Evolutionary conservation across 2,888 invertebrate genomes (phyloP).

Genomic region (Scaptodrosophila latifasciaeformis): DNA sequence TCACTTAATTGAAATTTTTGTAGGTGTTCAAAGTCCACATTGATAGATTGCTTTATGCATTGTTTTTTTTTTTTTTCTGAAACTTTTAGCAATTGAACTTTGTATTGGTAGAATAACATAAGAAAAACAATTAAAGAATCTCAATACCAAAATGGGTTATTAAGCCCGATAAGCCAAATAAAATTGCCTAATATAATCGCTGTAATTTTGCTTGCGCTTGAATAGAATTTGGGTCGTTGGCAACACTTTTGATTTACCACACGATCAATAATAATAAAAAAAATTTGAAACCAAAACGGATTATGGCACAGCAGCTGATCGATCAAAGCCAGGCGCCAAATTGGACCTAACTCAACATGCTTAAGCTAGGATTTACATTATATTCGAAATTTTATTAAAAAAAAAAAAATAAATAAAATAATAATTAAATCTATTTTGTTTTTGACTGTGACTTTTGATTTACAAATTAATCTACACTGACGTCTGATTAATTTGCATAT

Average conservation of each 20-base stretch:
- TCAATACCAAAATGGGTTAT: not conserved
- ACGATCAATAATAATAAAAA: conserved; percentile 49
- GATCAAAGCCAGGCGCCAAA: conserved; percentile 36
- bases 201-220: conserved; percentile 13
- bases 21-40: conserved; percentile 50
- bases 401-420: too few relatives aligned
- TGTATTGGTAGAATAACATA: too few relatives aligned
- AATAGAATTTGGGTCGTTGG: conserved; percentile 46
- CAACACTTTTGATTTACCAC: conserved; percentile 43
- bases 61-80: too few relatives aligned
- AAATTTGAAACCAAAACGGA: conserved; percentile 39
- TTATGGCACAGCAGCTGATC: conserved; percentile 37
- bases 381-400: too few relatives aligned
- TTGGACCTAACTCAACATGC: conserved; percentile 60
- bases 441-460: not conserved
- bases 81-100: too few relatives aligned
- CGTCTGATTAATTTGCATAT: too few relatives aligned
- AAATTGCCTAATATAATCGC: conserved; percentile 41
- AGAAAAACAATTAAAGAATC: too few relatives aligned
- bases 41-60: too few relatives aligned
- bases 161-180: conserved; percentile 25
- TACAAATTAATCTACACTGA: too few relatives aligned
- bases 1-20: conserved; percentile 55
- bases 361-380: too few relatives aligned
- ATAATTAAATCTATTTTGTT: not conserved